Evolutionary conservation across 53 echinoderm and acorn worm species (phyloP).

Genomic region (Temnopleurus reevesii): DNA sequence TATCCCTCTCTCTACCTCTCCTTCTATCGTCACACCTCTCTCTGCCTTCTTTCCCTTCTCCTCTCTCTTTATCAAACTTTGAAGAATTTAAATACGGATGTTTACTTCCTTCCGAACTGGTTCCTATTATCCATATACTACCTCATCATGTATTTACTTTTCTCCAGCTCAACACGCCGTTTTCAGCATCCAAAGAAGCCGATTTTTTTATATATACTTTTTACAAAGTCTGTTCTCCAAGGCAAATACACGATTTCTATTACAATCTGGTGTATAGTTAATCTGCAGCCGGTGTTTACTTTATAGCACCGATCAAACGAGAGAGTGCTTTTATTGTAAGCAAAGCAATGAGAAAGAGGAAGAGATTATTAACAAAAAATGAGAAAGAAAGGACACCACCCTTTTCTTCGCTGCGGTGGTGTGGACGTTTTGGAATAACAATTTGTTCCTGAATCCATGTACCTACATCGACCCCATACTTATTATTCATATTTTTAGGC

Average conservation of each 20-base stretch:
- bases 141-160: conserved; percentile 30
- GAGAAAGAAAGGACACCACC: not conserved
- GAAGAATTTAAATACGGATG: conserved; percentile 3
- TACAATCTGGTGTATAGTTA: conserved; percentile 39
- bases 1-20: not conserved
- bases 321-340: not conserved
- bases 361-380: not conserved
- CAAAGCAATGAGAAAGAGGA: not conserved
- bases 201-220: not conserved
- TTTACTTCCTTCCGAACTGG: conserved; percentile 1
- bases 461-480: not conserved
- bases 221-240: conserved; percentile 25
- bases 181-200: conserved; percentile 31
- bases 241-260: conserved; percentile 61
- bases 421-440: conserved; percentile 42
- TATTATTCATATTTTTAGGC: conserved; percentile 32
- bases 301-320: conserved; percentile 41
- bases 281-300: conserved; percentile 44
- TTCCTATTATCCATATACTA: not conserved
- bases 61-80: not conserved
- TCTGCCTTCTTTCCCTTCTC: not conserved
- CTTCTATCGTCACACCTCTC: too few relatives aligned
- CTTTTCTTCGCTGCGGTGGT: not conserved
- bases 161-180: conserved; percentile 1
- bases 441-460: not conserved